Evolutionary conservation across 2,797 vertebrate genomes (phyloP).

Genomic region (Lithobates pipiens): DNA sequence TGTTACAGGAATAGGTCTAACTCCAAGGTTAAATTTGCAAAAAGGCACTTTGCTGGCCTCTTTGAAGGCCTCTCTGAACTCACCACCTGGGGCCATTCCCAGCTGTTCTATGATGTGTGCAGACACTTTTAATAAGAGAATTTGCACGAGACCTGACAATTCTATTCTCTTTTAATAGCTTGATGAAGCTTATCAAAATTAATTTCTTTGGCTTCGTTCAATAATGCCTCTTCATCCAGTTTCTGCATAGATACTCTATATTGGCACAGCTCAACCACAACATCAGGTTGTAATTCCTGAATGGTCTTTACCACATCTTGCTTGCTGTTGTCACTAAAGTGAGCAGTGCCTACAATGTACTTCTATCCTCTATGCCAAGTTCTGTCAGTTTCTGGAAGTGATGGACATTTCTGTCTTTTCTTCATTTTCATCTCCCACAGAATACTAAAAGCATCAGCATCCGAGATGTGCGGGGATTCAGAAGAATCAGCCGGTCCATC

Average conservation of each 20-base stretch:
- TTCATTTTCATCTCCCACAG: conserved; percentile 91
- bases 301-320: conserved; percentile 96
- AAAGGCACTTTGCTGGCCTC: conserved; percentile 97
- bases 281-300: conserved; percentile 95
- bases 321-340: conserved; percentile 98
- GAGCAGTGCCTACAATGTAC: conserved; percentile 94
- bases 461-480: conserved; percentile 77
- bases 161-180: conserved; percentile 97
- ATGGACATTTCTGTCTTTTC: conserved; percentile 84
- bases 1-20: conserved; percentile 95
- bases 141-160: conserved; percentile 98
- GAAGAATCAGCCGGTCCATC: conserved; percentile 70
- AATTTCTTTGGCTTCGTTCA: conserved; percentile 96
- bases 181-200: conserved; percentile 97
- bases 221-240: conserved; percentile 94
- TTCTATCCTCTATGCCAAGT: conserved; percentile 89
- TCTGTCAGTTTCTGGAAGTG: conserved; percentile 90
- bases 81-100: conserved; percentile 97
- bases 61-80: conserved; percentile 97
- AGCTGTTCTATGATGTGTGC: conserved; percentile 98
- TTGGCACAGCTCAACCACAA: conserved; percentile 96
- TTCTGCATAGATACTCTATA: conserved; percentile 98
- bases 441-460: conserved; percentile 88
- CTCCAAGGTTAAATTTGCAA: conserved; percentile 97
- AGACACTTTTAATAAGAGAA: conserved; percentile 96